These are phyloP conservation scores for Drosophila cardini DNA, from an alignment of 1,140 invertebrate genomes.

Conservation along the genomic window DNA sequence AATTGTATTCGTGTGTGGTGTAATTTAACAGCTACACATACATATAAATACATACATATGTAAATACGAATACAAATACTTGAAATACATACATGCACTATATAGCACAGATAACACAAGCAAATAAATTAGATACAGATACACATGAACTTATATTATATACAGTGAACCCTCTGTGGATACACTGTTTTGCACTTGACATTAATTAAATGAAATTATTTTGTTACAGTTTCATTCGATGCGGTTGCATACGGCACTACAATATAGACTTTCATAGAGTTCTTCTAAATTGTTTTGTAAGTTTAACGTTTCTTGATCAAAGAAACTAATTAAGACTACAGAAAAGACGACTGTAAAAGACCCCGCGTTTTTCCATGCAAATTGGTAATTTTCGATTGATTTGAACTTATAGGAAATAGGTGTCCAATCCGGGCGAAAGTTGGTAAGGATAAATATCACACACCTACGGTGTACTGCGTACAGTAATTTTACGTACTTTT, in stretches of 20 bases:
- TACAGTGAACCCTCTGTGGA: not conserved
- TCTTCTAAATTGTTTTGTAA: not conserved
- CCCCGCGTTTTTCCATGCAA: too few species aligned
- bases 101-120: slow-evolving; percentile 7
- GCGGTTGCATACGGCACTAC: slow-evolving; percentile 22
- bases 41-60: too few species aligned
- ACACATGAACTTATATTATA: slow-evolving; percentile 2
- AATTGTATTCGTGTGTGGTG: slow-evolving; percentile 42
- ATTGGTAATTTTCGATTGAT: too few species aligned
- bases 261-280: not conserved
- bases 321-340: too few species aligned
- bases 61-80: too few species aligned
- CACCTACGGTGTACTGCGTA: too few species aligned
- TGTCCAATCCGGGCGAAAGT: too few species aligned
- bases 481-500: too few species aligned
- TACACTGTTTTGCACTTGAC: slow-evolving; percentile 67
- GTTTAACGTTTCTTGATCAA: not conserved
- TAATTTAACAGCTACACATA: slow-evolving; percentile 55
- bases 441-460: too few species aligned
- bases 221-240: slow-evolving; percentile 61
- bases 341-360: too few species aligned
- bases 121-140: slow-evolving; percentile 28
- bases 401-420: too few species aligned
- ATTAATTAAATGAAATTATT: slow-evolving; percentile 76
- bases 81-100: slow-evolving; percentile 16